These are phyloP conservation scores for Acrobasis repandana DNA, from an alignment of 2,888 invertebrate species.

Conservation along the genomic window DNA sequence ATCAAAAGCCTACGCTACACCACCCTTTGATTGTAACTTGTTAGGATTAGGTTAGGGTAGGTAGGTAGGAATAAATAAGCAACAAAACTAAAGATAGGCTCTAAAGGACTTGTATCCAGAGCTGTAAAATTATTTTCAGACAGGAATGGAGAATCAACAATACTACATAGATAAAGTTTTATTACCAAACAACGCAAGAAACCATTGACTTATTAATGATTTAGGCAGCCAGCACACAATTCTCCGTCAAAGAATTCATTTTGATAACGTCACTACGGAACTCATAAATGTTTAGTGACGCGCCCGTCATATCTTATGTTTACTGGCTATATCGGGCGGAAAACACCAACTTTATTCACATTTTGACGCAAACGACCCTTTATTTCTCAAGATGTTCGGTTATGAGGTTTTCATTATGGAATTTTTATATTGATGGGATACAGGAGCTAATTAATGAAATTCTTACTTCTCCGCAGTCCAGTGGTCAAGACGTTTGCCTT, in stretches of 20 bases:
- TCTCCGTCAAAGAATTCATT: conserved; percentile 32
- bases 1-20: too few species aligned
- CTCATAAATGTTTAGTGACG: conserved; percentile 44
- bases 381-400: conserved; percentile 6
- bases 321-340: conserved; percentile 31
- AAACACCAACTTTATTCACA: conserved; percentile 18
- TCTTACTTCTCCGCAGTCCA: too few species aligned
- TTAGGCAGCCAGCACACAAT: conserved; percentile 14
- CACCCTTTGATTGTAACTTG: too few species aligned
- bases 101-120: too few species aligned
- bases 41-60: too few species aligned
- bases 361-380: conserved; percentile 9
- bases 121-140: too few species aligned
- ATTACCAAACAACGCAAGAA: background rate
- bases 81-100: too few species aligned
- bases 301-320: conserved; percentile 42
- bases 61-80: too few species aligned
- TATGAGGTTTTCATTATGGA: background rate
- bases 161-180: too few species aligned
- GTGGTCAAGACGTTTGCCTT: too few species aligned
- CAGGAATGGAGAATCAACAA: too few species aligned
- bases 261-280: conserved; percentile 24
- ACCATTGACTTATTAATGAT: conserved; percentile 3
- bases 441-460: too few species aligned
- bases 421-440: conserved; percentile 1